phyloP scores from a whole-genome alignment of 2,113 vertebrate genomes.

The Eulemur macaco region DNA sequence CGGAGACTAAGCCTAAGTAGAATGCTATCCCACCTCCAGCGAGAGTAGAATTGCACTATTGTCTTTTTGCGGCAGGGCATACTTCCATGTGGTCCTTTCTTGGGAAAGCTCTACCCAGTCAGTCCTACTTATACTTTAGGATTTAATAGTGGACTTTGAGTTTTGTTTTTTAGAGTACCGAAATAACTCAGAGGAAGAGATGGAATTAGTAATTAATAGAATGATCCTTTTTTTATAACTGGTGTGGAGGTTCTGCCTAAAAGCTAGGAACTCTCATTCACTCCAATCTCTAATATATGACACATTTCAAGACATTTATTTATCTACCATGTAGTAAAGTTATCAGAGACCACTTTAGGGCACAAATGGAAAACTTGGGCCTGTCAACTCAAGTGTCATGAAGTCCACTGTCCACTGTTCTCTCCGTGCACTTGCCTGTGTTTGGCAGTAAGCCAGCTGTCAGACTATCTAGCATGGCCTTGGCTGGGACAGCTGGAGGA shows the following conservation, averaged over 20 bases:
- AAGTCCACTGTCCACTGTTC: neutral
- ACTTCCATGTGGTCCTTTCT: neutral
- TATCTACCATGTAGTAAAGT: neutral
- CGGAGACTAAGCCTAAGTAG: neutral
- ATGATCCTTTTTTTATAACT: neutral
- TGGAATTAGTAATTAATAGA: neutral
- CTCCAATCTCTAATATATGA: neutral
- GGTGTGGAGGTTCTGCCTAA: neutral
- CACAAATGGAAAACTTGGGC: neutral
- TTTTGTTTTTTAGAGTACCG: conserved; percentile 4
- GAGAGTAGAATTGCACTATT: neutral
- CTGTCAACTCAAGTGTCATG: neutral
- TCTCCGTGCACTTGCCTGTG: neutral
- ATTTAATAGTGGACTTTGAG: neutral
- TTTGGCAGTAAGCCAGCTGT: neutral
- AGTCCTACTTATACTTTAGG: neutral
- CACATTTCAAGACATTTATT: neutral
- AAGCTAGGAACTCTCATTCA: neutral
- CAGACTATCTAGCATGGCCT: neutral
- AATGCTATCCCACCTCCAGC: no score
- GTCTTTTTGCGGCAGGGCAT: neutral
- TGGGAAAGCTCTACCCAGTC: neutral
- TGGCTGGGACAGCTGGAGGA: neutral
- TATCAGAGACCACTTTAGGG: neutral
- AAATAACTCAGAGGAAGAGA: neutral